Conservation (phyloP, 2,888 invertebrate genomes). For the Cheilosia vernalis region DNA sequence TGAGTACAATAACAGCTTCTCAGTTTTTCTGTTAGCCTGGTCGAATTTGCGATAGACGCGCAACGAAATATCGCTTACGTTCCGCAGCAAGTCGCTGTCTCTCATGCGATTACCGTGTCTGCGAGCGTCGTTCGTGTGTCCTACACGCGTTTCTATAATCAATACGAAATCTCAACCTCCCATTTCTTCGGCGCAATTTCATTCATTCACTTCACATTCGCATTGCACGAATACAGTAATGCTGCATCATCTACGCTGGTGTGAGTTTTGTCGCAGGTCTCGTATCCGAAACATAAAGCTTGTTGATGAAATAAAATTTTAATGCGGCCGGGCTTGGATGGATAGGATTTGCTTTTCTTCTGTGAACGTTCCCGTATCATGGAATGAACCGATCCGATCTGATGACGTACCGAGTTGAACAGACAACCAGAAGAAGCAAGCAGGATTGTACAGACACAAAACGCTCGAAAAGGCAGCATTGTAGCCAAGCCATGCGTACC, state of each 20-base stretch:
- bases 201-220: conserved; percentile 36
- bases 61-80: conserved; percentile 78
- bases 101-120: conserved; percentile 29
- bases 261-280: conserved; percentile 28
- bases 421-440: conserved; percentile 64
- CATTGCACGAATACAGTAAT: conserved; percentile 8
- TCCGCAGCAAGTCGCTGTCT: conserved; percentile 43
- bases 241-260: conserved; percentile 13
- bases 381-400: conserved; percentile 32
- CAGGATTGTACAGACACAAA: conserved; percentile 42
- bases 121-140: conserved; percentile 58
- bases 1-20: conserved; percentile 24
- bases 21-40: conserved; percentile 79
- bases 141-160: conserved; percentile 44
- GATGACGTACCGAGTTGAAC: conserved; percentile 64
- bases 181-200: conserved; percentile 19
- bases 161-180: not conserved
- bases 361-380: conserved; percentile 26
- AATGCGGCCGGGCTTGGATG: not conserved
- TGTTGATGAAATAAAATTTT: conserved; percentile 8
- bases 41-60: conserved; percentile 83
- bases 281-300: conserved; percentile 13
- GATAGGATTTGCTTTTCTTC: not conserved
- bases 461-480: conserved; percentile 9
- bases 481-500: conserved; percentile 8